Evolutionary conservation across 2,113 vertebrate species (phyloP).

Genomic region (human): GRCh38 chr12:67342501-67343000

Average conservation of each 20-base stretch:
- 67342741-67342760: not conserved
- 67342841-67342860: not conserved
- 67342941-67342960: not conserved
- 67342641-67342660: not conserved
- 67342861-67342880: not conserved
- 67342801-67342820: too few species aligned
- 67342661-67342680: not conserved
- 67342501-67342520: too few species aligned
- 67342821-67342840: not conserved
- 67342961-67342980: not conserved
- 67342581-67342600: not conserved
- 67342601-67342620: not conserved
- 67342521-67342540: too few species aligned
- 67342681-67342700: not conserved
- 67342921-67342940: constrained; percentile 8
- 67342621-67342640: not conserved
- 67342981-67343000: not conserved
- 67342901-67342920: not conserved
- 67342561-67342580: not conserved
- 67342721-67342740: not conserved
- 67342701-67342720: not conserved
- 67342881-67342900: not conserved
- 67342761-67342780: not conserved
- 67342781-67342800: not conserved
- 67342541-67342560: too few species aligned